Evolutionary conservation across 2,888 invertebrate genomes (phyloP).

Genomic region (Mythimna albipuncta): DNA sequence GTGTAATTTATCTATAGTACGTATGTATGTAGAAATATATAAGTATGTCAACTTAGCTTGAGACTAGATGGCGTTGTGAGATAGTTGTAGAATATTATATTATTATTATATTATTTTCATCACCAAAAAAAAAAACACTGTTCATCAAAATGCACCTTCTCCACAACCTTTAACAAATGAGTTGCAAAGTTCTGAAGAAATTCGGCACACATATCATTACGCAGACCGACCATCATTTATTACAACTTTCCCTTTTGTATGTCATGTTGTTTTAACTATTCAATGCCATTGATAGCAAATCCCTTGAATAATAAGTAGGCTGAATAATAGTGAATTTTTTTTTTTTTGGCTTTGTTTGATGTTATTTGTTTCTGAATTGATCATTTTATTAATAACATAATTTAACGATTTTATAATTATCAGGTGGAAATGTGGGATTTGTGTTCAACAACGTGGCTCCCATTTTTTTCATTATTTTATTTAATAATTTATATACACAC

Average conservation of each 20-base stretch:
- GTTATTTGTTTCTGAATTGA: neutral
- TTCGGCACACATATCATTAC: constrained; percentile 44
- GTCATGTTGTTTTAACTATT: constrained; percentile 43
- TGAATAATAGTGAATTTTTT: constrained; percentile 21
- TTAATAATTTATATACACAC: no score
- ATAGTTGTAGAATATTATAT: no score
- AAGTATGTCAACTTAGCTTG: no score
- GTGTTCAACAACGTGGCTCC: no score
- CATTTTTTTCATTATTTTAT: no score
- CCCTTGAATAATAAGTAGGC: constrained; percentile 38
- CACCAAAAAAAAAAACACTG: neutral
- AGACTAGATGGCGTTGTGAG: no score
- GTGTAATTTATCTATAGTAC: no score
- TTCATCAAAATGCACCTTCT: constrained; percentile 12
- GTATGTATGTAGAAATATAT: no score
- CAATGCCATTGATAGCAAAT: constrained; percentile 52
- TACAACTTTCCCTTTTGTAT: constrained; percentile 46
- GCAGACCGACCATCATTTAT: constrained; percentile 31
- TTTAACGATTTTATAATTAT: no score
- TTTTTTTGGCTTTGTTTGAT: neutral
- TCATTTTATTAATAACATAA: no score
- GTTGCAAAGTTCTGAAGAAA: constrained; percentile 38
- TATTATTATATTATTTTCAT: no score
- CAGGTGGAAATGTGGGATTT: no score
- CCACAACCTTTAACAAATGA: constrained; percentile 20